phyloP scores from a whole-genome alignment of 92 coral and sea anemone species.

The Scolanthus callimorphus region DNA sequence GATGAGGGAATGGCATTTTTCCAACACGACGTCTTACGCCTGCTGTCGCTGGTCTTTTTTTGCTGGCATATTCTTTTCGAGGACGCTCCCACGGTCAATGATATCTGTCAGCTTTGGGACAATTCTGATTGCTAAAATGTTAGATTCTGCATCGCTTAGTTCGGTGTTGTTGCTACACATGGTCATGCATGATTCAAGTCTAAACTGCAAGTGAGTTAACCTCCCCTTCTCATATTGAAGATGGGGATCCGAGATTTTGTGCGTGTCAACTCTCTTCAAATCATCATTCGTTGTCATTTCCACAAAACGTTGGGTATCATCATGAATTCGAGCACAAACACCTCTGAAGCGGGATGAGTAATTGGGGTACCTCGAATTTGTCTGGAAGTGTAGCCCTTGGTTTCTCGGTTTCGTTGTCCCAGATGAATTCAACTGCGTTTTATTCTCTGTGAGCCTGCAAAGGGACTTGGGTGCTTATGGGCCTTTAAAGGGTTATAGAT shows the following conservation, averaged over 20 bases:
- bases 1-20: not conserved
- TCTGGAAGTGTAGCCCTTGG: conserved; percentile 3
- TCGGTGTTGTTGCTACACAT: not conserved
- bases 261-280: not conserved
- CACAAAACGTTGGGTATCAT: not conserved
- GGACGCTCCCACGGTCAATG: not conserved
- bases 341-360: not conserved
- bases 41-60: not conserved
- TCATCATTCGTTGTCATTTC: not conserved
- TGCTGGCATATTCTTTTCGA: not conserved
- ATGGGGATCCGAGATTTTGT: not conserved
- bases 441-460: too few species aligned
- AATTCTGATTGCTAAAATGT: not conserved
- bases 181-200: not conserved
- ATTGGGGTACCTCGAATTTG: not conserved
- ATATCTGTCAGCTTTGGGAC: not conserved
- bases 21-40: not conserved
- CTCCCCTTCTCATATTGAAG: not conserved
- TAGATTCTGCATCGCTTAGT: not conserved
- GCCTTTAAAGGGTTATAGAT: too few species aligned
- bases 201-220: not conserved
- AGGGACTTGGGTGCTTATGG: too few species aligned
- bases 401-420: conserved; percentile 9
- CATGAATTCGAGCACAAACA: not conserved
- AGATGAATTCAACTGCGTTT: conserved; percentile 13